Conservation (phyloP, 2,888 invertebrate genomes). For the Rotaria magnacalcarata region DNA sequence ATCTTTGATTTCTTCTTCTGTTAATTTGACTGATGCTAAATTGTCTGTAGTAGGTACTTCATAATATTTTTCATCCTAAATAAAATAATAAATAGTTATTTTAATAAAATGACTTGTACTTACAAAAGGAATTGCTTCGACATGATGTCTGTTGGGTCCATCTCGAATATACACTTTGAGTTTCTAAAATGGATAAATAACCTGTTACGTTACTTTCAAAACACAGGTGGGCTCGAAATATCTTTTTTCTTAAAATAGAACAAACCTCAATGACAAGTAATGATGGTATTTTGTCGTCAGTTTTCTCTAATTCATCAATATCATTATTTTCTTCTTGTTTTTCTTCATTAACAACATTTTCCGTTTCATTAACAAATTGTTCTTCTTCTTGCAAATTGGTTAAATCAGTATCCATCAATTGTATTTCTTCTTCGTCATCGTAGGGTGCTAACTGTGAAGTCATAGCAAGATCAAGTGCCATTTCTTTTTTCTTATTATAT, state of each 20-base stretch:
- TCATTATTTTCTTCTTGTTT: neutral
- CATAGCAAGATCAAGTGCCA: neutral
- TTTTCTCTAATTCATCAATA: neutral
- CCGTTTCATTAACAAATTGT: neutral
- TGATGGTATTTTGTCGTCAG: neutral
- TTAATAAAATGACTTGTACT: neutral
- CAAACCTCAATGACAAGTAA: constrained; percentile 1
- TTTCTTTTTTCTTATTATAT: neutral
- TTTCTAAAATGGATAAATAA: neutral
- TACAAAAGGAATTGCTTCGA: neutral
- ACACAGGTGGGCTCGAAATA: too few relatives aligned
- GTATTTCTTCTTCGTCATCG: neutral
- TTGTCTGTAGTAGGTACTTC: neutral
- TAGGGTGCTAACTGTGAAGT: neutral
- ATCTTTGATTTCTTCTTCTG: neutral
- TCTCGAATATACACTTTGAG: constrained; percentile 15
- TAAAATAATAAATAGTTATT: neutral
- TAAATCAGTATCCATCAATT: neutral
- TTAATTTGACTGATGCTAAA: neutral
- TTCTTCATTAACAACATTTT: neutral
- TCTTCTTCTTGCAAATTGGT: neutral
- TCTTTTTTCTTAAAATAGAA: neutral
- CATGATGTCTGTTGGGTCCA: constrained; percentile 16
- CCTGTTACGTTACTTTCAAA: too few relatives aligned
- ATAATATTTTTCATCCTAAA: neutral